Evolutionary conservation across 2,888 invertebrate species (phyloP).

Genomic region (Stictocephala bisonia): DNA sequence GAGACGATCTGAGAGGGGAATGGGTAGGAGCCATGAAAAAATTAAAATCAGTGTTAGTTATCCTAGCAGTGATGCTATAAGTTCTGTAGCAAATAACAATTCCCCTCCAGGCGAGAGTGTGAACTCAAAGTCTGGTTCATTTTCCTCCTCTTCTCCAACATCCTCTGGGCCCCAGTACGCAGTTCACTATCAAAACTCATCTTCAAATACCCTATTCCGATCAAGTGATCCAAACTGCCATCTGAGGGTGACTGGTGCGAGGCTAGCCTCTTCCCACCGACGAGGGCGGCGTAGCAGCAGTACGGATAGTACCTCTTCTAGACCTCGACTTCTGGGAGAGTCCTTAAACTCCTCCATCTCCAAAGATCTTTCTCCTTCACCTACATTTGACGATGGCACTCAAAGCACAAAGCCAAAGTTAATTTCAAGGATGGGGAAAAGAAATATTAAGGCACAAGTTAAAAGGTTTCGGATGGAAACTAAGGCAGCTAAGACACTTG

Average conservation of each 20-base stretch:
- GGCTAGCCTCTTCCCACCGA: constrained; percentile 47
- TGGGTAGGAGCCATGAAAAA: constrained; percentile 73
- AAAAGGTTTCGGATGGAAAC: constrained; percentile 95
- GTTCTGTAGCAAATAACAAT: constrained; percentile 54
- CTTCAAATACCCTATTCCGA: constrained; percentile 63
- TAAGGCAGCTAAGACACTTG: constrained; percentile 95
- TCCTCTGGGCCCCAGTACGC: constrained; percentile 69
- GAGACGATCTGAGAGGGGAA: constrained; percentile 48
- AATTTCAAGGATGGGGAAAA: constrained; percentile 80
- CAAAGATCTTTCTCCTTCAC: constrained; percentile 60
- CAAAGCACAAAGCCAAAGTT: constrained; percentile 64
- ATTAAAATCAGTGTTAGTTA: constrained; percentile 89
- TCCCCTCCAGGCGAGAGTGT: constrained; percentile 50
- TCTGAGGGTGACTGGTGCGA: constrained; percentile 67
- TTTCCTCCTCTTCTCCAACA: constrained; percentile 63
- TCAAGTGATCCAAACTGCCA: constrained; percentile 68
- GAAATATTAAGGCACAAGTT: constrained; percentile 91
- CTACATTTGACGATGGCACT: constrained; percentile 59
- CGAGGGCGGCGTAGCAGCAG: constrained; percentile 44
- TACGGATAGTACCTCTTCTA: constrained; percentile 44
- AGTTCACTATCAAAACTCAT: constrained; percentile 73
- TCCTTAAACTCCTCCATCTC: constrained; percentile 52
- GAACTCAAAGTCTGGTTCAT: constrained; percentile 53
- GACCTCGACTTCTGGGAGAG: constrained; percentile 56
- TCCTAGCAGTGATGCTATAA: constrained; percentile 78